Evolutionary conservation across 2,113 vertebrate genomes (phyloP).

Genomic region (Ochotona curzoniae): DNA sequence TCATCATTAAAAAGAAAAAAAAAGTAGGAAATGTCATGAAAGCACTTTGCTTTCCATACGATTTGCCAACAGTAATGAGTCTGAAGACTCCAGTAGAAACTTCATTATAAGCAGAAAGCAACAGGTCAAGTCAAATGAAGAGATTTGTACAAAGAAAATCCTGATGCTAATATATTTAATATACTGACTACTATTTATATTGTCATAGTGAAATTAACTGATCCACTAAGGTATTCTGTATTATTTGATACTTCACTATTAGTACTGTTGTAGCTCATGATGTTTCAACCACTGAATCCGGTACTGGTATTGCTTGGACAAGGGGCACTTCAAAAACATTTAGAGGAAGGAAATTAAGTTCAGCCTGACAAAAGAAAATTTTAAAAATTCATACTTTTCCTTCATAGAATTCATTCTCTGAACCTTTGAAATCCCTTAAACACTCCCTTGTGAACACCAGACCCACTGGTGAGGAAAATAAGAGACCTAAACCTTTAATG

Average conservation of each 20-base stretch:
- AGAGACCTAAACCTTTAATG: not conserved
- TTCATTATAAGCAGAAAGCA: slow-evolving; percentile 6
- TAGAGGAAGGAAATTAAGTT: no score
- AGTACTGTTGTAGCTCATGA: not conserved
- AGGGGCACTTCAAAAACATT: no score
- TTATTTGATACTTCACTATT: not conserved
- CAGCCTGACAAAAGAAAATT: no score
- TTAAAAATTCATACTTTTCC: no score
- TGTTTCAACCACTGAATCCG: slow-evolving; percentile 1
- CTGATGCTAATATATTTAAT: not conserved
- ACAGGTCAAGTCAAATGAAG: not conserved
- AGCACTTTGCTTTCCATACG: not conserved
- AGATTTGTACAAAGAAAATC: not conserved
- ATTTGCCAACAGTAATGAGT: not conserved
- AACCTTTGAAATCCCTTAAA: no score
- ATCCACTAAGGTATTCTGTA: not conserved
- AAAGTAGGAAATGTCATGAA: not conserved
- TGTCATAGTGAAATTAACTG: slow-evolving; percentile 5
- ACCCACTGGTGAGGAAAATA: not conserved
- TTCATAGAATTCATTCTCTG: no score
- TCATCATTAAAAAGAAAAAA: slow-evolving; percentile 25
- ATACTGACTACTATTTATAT: not conserved
- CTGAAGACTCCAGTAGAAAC: not conserved
- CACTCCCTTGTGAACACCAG: not conserved
- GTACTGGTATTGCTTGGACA: not conserved